Percentiles rank a stretch among this genome's conserved stretches.
phyloP scores from a whole-genome alignment of 1,140 invertebrate species.

The Galleria mellonella region DNA sequence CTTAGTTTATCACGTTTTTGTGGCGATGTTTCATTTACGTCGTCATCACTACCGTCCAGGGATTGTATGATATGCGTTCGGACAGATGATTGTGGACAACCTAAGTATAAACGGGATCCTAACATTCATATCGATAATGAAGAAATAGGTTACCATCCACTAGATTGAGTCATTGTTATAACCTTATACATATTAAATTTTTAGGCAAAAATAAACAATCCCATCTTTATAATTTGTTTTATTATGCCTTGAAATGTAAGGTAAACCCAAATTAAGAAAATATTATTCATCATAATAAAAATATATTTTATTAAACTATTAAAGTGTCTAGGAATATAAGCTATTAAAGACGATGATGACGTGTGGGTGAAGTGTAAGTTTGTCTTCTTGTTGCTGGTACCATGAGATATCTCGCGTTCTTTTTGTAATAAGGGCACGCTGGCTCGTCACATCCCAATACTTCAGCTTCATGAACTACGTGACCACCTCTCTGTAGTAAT shows the following conservation, averaged over 20 bases:
- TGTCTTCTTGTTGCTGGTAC: conserved; percentile 42
- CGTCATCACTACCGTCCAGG: too few relatives aligned
- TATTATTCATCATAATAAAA: conserved; percentile 10
- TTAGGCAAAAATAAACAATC: too few relatives aligned
- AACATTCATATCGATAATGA: conserved; percentile 38
- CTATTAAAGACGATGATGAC: conserved; percentile 15
- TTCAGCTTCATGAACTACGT: conserved; percentile 38
- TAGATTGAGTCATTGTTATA: not conserved
- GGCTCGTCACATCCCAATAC: conserved; percentile 62
- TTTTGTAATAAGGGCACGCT: conserved; percentile 62
- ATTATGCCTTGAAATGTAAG: too few relatives aligned
- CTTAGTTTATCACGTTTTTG: too few relatives aligned
- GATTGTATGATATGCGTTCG: too few relatives aligned
- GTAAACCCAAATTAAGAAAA: too few relatives aligned
- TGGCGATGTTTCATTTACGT: too few relatives aligned
- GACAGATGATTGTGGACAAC: not conserved
- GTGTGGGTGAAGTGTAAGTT: conserved; percentile 30
- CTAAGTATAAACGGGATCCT: conserved; percentile 41
- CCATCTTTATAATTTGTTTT: too few relatives aligned
- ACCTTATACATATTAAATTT: too few relatives aligned
- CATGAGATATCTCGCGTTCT: conserved; percentile 53
- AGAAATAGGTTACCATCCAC: conserved; percentile 24
- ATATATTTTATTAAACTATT: not conserved
- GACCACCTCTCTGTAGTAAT: conserved; percentile 29
- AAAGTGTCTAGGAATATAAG: not conserved